These are phyloP conservation scores for Montifringilla adamsi DNA, from an alignment of 2,113 vertebrate species.

Conservation along the genomic window DNA sequence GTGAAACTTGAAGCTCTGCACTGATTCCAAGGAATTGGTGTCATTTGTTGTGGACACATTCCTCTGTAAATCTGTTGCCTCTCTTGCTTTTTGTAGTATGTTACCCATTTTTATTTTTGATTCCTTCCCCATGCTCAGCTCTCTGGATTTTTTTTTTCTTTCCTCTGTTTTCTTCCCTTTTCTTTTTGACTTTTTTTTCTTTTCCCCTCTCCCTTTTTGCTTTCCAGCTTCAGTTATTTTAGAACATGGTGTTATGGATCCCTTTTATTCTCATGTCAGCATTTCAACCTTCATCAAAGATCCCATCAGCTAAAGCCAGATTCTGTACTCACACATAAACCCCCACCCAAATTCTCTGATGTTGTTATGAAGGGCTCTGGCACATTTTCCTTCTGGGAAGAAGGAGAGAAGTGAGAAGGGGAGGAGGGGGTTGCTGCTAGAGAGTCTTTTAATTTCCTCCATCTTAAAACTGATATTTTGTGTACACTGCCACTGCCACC, in stretches of 20 bases:
- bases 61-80: background rate
- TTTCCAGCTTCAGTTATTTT: background rate
- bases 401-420: background rate
- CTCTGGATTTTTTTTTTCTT: too few species aligned
- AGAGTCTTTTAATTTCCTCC: background rate
- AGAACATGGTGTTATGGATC: background rate
- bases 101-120: background rate
- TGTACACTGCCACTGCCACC: background rate
- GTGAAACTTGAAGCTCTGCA: background rate
- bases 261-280: background rate
- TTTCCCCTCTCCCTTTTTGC: background rate
- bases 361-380: background rate
- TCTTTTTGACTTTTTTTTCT: background rate
- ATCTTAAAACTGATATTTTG: background rate
- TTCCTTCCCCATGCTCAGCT: rapidly evolving
- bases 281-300: background rate
- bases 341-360: background rate
- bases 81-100: background rate
- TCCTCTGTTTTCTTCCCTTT: background rate
- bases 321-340: background rate
- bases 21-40: background rate
- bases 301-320: background rate
- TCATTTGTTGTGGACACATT: background rate
- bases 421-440: background rate
- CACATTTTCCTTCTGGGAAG: background rate